A percentile compares a stretch with the other conserved stretches of the same genome.
These are phyloP conservation scores for Fopius arisanus DNA, from an alignment of 1,140 invertebrate species.

Conservation along the genomic window DNA sequence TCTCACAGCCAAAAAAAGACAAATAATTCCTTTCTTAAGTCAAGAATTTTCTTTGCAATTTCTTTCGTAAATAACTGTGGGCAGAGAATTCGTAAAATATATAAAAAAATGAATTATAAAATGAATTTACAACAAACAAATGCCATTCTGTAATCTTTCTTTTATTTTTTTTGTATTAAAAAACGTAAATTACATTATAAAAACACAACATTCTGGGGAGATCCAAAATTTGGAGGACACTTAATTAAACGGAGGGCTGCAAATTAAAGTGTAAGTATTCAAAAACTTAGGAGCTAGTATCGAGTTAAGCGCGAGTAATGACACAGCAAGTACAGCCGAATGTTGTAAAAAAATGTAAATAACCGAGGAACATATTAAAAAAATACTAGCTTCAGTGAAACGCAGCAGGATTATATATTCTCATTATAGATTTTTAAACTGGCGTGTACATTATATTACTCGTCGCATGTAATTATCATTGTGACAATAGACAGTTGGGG, in stretches of 20 bases:
- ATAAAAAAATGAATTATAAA: background rate
- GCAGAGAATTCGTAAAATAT: too few species aligned
- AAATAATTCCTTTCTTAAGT: background rate
- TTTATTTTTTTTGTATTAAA: conserved; percentile 6
- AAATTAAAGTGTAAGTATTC: background rate
- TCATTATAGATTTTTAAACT: background rate
- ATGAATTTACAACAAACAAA: background rate
- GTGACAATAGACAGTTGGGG: background rate
- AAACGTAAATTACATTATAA: conserved; percentile 1
- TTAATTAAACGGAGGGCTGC: background rate
- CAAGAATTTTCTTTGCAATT: too few species aligned
- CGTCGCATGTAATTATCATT: background rate
- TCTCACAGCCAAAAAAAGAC: background rate
- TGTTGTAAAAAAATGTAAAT: background rate
- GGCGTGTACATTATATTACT: background rate
- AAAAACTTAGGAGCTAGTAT: background rate
- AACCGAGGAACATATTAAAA: background rate
- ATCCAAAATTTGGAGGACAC: conserved; percentile 3
- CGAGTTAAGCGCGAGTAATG: background rate
- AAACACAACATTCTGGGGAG: background rate
- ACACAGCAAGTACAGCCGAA: conserved; percentile 9
- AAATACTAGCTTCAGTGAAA: background rate
- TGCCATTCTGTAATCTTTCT: background rate
- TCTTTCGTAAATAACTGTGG: too few species aligned
- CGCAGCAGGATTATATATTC: background rate